Percentiles rank a stretch among this genome's conserved stretches.
phyloP scores from a whole-genome alignment of 2,113 vertebrate genomes.

The Pristiophorus japonicus region DNA sequence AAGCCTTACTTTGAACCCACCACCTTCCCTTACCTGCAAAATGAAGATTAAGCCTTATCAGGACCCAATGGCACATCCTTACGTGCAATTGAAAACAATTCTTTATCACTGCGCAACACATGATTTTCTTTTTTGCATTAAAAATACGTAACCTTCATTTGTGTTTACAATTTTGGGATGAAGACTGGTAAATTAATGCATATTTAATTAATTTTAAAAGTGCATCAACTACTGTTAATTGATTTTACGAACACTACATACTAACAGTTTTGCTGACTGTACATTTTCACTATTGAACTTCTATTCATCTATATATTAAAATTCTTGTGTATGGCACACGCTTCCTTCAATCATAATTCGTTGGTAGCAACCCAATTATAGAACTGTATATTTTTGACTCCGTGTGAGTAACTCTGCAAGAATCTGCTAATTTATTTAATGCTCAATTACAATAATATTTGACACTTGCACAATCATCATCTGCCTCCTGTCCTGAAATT shows the following conservation, averaged over 20 bases:
- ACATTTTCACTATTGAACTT: neutral
- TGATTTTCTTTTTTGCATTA: no score
- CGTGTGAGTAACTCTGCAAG: neutral
- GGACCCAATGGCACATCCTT: neutral
- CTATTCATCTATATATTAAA: neutral
- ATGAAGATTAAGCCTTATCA: conserved; percentile 13
- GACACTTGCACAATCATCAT: neutral
- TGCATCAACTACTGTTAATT: neutral
- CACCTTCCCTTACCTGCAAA: neutral
- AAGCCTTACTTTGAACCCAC: conserved; percentile 23
- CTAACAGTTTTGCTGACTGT: neutral
- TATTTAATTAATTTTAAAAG: neutral
- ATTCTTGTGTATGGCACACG: neutral
- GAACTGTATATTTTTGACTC: neutral
- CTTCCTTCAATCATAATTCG: neutral
- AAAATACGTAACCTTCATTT: neutral
- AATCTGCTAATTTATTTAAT: neutral
- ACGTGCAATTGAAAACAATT: conserved; percentile 1
- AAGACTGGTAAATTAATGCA: conserved; percentile 1
- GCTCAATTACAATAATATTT: neutral
- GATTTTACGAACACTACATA: neutral
- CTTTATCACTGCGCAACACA: neutral
- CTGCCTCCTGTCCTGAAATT: neutral
- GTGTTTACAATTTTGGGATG: conserved; percentile 13
- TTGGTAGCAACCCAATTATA: neutral